phyloP scores from a whole-genome alignment of 2,888 invertebrate species.

The Bedellia somnulentella region DNA sequence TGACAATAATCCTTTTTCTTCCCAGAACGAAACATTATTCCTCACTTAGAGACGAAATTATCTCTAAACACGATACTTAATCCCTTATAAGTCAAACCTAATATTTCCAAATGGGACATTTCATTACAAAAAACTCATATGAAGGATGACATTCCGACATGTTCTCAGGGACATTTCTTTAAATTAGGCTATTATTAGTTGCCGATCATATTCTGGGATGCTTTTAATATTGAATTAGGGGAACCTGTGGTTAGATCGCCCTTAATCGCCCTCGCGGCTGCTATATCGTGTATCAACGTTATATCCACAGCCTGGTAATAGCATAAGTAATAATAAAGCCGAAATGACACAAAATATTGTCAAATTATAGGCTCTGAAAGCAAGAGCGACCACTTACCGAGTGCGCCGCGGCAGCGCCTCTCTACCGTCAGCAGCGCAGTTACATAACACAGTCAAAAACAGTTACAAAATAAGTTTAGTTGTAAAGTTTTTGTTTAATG shows the following conservation, averaged over 20 bases:
- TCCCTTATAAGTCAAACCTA: conserved; percentile 17
- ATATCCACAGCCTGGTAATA: conserved; percentile 54
- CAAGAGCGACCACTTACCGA: conserved; percentile 51
- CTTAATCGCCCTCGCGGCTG: conserved; percentile 49
- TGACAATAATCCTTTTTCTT: no score
- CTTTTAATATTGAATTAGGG: conserved; percentile 62
- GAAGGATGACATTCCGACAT: conserved; percentile 52
- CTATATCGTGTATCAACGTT: conserved; percentile 46
- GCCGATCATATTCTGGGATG: conserved; percentile 56
- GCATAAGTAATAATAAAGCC: conserved; percentile 58
- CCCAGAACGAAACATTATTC: conserved; percentile 16
- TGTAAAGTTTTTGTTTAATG: no score
- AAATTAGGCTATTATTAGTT: conserved; percentile 59
- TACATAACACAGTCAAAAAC: no score
- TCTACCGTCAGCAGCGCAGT: neutral
- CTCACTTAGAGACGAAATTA: conserved; percentile 17
- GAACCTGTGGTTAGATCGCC: conserved; percentile 52
- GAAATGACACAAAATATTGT: conserved; percentile 63
- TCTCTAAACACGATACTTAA: conserved; percentile 23
- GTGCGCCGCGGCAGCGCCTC: neutral
- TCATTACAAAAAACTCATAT: conserved; percentile 30
- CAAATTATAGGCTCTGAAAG: conserved; percentile 59
- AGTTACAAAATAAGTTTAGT: no score
- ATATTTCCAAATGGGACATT: conserved; percentile 32
- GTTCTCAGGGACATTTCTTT: conserved; percentile 59